Base-by-base conservation (phyloP, 2,113 vertebrate genomes). In the Thalassarche chlororhynchos region DNA sequence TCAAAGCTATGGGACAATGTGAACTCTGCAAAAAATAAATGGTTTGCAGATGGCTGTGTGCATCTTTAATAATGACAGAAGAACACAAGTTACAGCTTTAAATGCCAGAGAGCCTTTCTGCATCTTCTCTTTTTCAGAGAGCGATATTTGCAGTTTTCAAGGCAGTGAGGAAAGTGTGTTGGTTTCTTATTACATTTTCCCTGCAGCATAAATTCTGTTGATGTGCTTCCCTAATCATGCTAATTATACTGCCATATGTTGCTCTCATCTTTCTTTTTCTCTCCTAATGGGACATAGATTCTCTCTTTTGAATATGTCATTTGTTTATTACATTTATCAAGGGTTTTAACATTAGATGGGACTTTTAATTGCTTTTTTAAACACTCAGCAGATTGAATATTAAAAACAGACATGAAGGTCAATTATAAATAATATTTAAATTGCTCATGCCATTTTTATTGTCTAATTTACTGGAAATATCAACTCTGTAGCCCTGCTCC, bases 221-320 rank as follows among this genome's bases (percentile, higher is more conserved):
- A 87, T 96, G 72, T 93, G 96, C 95, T 97, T 97, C 77, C 90
- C 92, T 97, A 95, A 98, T 95, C 88, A 89, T 70, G 94, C 84
- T 97, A 97, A 98, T 98, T 98, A 97, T 82, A 82, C 96, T 93
- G 94, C 97, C 97, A 97, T 98, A 98, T 98, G 97, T 95, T 98
- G 88, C 90, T 96, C 79, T 98, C 96, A 93, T 97, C 96, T 95
- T 97, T 97, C 90, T 93, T 97, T 81, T 97, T 97, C 91, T 95
- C 72, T 91, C 94, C 93, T 98, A 97, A 98, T 96, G 96, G 93
- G 86, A 98, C 89, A 95, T 47, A 96, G 90, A 97, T 87, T 96
- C 96, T 87, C 92, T 95, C 91, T 96, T 97, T 97, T 92, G 95
- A 97, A 97, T 96, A 94, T 98, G 94, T 97, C 95, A 97, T 89